Conservation (phyloP, 2,797 vertebrate genomes). For the Craterocephalus amniculus region DNA sequence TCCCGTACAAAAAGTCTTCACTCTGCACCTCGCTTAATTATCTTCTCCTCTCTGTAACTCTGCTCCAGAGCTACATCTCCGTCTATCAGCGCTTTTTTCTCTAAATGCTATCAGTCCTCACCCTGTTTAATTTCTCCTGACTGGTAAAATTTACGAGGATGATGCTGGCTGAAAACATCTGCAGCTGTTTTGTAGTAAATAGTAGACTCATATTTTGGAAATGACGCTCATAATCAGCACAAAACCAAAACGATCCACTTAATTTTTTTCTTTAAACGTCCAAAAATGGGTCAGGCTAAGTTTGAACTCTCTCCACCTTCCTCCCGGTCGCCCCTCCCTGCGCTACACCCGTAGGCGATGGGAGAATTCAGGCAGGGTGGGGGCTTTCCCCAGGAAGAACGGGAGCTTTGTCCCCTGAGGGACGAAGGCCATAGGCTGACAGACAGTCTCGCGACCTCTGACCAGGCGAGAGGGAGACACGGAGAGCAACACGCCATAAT, state of each 20-base stretch:
- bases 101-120: slow-evolving; percentile 32
- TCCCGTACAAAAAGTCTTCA: slow-evolving; percentile 59
- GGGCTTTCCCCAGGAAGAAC: slow-evolving; percentile 87
- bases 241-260: neutral
- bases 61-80: slow-evolving; percentile 20
- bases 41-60: slow-evolving; percentile 35
- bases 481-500: slow-evolving; percentile 43
- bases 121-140: neutral
- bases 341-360: slow-evolving; percentile 73
- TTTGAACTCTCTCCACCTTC: slow-evolving; percentile 34
- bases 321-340: slow-evolving; percentile 4
- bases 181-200: neutral
- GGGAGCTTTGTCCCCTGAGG: slow-evolving; percentile 83
- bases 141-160: slow-evolving; percentile 8
- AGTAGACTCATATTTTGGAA: neutral
- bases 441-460: slow-evolving; percentile 79
- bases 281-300: slow-evolving; percentile 22
- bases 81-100: slow-evolving; percentile 44
- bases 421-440: slow-evolving; percentile 76
- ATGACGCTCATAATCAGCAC: neutral
- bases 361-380: slow-evolving; percentile 81
- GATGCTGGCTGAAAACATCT: neutral
- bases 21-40: slow-evolving; percentile 70
- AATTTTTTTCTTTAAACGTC: slow-evolving; percentile 32
- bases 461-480: slow-evolving; percentile 45